phyloP scores from a whole-genome alignment of 2,113 vertebrate species.

The Brienomyrus longianalis region DNA sequence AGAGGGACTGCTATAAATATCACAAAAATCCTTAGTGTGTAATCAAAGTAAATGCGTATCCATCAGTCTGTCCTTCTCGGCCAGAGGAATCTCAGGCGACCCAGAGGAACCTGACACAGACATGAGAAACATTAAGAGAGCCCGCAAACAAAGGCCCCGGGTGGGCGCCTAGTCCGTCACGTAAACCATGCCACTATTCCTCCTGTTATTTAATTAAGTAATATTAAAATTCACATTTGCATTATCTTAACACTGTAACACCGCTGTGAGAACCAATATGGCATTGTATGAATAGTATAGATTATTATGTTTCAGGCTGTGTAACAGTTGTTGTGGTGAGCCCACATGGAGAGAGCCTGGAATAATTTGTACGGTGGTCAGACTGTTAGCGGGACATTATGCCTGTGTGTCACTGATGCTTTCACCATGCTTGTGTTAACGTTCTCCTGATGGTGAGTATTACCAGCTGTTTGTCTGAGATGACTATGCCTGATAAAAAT shows the following conservation, averaged over 20 bases:
- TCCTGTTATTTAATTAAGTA: not conserved
- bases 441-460: not conserved
- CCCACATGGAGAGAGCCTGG: not conserved
- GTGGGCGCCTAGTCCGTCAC: not conserved
- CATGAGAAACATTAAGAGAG: not conserved
- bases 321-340: not conserved
- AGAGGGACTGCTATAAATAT: not conserved
- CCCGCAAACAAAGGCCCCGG: not conserved
- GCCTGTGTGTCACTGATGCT: not conserved
- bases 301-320: not conserved
- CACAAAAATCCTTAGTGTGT: not conserved
- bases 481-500: not conserved
- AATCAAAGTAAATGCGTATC: not conserved
- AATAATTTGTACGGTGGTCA: not conserved
- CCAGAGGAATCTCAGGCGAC: not conserved
- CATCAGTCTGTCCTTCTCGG: not conserved
- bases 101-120: not conserved
- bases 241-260: not conserved
- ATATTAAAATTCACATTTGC: not conserved
- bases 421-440: not conserved
- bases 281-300: not conserved
- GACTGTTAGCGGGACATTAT: not conserved
- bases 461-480: not conserved
- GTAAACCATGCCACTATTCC: not conserved
- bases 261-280: not conserved